Base-by-base conservation (phyloP, 2,888 invertebrate genomes). In the Tiphia femorata region DNA sequence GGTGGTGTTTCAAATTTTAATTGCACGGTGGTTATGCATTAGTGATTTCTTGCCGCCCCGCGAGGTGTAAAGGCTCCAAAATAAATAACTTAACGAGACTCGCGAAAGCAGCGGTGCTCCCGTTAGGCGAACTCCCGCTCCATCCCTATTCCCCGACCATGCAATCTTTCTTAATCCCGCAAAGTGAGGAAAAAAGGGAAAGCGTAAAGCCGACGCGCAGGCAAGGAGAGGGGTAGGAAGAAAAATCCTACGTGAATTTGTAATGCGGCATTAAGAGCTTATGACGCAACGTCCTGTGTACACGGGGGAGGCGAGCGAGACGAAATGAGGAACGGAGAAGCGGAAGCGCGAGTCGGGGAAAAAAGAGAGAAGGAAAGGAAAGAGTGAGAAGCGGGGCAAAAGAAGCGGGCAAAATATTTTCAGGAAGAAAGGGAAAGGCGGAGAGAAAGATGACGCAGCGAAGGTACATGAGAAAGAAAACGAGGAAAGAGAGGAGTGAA, bases 191-290 rank as follows among this genome's bases (percentile, higher is more conserved):
- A 29, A 3, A 25, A 12, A n/a, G n/a, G n/a, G 35, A 54, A 51
- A 38, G 41, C 20, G 19, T 46, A 35, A 58, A 46, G 42, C 40
- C 49, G 49, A 47, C 33, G 33, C n/a, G n/a, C n/a, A n/a, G n/a
- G n/a, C n/a, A n/a, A n/a, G n/a, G n/a, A n/a, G n/a, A 19, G 42
- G 37, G 47, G 30, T 48, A 23, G 46, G 29, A 20, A 47, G 37
- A 60, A 63, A 67, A 63, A 57, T 58, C 58, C 48, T 37, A 48
- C 54, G 57, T 60, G 52, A 67, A 67, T 67, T 66, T 62, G 58
- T 56, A 66, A 66, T 59, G 47, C 49, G 53, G 58, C 40, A 58
- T 66, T 65, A 64, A 58, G 52, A 51, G 65, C 62, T 67, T 66
- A 58, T 59, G 49, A 62, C 53, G 40, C 23, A 47, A 37, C 49